These are phyloP conservation scores for Danio rerio DNA, from an alignment of 2,113 vertebrate species.

Conservation along the genomic window DNA sequence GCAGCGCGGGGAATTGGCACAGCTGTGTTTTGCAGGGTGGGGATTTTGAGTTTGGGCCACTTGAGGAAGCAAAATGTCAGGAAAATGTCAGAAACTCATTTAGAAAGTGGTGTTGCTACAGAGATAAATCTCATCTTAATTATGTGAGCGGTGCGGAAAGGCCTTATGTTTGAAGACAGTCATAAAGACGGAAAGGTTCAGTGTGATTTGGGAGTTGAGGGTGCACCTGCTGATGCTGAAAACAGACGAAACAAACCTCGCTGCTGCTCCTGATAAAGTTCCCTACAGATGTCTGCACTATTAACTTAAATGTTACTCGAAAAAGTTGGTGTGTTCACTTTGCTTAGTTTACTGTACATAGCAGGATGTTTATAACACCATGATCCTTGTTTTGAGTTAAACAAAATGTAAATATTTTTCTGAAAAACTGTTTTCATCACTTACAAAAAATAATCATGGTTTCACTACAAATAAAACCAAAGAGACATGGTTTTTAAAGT, in stretches of 20 bases:
- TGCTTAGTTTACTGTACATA: background rate
- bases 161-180: conserved; percentile 10
- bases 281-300: background rate
- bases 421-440: no score
- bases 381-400: no score
- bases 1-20: conserved; percentile 41
- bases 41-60: conserved; percentile 48
- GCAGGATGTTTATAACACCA: background rate
- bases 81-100: conserved; percentile 60
- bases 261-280: background rate
- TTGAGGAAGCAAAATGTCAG: conserved; percentile 58
- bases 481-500: no score
- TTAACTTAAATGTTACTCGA: background rate
- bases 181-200: conserved; percentile 28
- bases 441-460: no score
- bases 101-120: conserved; percentile 55
- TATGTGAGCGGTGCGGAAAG: conserved; percentile 11
- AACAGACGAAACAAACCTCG: background rate
- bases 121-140: conserved; percentile 50
- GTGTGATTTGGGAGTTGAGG: conserved; percentile 25
- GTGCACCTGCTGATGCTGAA: background rate
- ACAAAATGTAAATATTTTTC: no score
- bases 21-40: conserved; percentile 54
- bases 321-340: background rate
- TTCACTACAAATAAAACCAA: no score